Base-by-base conservation (phyloP, 2,113 vertebrate genomes). In the Setophaga kirtlandii region DNA sequence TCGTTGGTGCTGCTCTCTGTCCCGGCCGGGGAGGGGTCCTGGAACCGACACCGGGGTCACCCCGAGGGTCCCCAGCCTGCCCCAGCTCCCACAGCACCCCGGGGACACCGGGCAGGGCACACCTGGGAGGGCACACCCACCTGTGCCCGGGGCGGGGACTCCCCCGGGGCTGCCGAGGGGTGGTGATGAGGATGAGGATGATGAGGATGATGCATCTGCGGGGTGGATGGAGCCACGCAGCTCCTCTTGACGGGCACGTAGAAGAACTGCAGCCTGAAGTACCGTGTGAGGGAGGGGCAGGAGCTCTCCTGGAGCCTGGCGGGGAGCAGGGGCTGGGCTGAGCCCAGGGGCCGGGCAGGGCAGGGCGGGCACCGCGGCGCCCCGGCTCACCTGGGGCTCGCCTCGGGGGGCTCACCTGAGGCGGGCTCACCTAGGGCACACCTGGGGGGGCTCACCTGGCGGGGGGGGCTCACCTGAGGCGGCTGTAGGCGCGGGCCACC, bases 221-320 rank as follows among this genome's bases (percentile, higher is more conserved):
- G 60, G 20, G 92, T 3, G 0, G 73, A 39, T 13, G 95, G 75
- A 56, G 95, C 28, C 20, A 35, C 28, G 5, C 95, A 95, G 96
- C 97, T 98, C 78, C 98, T 98, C 97, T 98, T 99, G 68, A 99
- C 98, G 0, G 99, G 99, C 22, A 99, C 93, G 2, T 99, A 99
- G 97, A 98, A 99, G 89, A 99, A 99, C 94, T 99, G 98, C 44
- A 99, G 98, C 82, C 98, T 99, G 97, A 99, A 99, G 96, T 98
- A 98, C 87, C 98, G 97, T 30, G 98, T 99, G 89, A 99, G 98
- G 27, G 94, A 96, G 0, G 99, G 99, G 84, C 97, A 98, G 8
- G 96, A 96, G 79, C 97, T 99, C 97, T 99, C 99, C 95, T 98
- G 98, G 59, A 92, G 97, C 94, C 98, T 98, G 90, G 25, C 81